Conservation (phyloP, 2,797 vertebrate genomes). For the Dryobates pubescens region DNA sequence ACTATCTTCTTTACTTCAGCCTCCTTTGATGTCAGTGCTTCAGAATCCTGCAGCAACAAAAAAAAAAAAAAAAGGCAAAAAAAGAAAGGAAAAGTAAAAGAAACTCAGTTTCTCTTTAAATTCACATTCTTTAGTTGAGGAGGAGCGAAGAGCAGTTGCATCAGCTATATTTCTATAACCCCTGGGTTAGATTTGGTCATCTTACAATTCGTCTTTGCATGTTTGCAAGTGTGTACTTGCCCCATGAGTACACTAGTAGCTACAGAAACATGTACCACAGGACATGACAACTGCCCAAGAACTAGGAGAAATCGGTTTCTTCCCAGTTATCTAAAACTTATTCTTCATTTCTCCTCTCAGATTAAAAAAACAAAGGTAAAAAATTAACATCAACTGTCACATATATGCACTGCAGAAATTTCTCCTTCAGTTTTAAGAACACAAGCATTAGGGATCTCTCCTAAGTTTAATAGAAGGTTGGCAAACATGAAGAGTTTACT, state of each 20-base stretch:
- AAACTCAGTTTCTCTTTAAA: neutral
- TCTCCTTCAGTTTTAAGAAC: neutral
- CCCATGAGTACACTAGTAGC: neutral
- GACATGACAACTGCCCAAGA: neutral
- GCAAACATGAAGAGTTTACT: neutral
- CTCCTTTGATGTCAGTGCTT: slow-evolving; percentile 87
- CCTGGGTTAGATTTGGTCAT: neutral
- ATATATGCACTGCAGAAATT: neutral
- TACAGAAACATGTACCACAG: neutral
- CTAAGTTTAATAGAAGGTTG: neutral
- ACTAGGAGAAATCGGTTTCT: neutral
- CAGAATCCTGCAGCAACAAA: slow-evolving; percentile 84
- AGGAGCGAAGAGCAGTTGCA: neutral
- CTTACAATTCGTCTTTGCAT: neutral
- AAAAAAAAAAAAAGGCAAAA: neutral
- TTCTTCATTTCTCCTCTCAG: neutral
- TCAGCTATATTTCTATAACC: neutral
- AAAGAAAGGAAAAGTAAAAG: neutral
- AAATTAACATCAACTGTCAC: neutral
- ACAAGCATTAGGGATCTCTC: neutral
- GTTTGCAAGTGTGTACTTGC: neutral
- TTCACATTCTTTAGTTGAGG: neutral
- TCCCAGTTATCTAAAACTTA: neutral
- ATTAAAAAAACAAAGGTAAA: neutral
- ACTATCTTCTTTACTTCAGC: slow-evolving; percentile 83